A percentile compares a stretch with the other conserved stretches of the same genome.
phyloP scores from a whole-genome alignment of 2,888 invertebrate species.

The Euphydryas editha region DNA sequence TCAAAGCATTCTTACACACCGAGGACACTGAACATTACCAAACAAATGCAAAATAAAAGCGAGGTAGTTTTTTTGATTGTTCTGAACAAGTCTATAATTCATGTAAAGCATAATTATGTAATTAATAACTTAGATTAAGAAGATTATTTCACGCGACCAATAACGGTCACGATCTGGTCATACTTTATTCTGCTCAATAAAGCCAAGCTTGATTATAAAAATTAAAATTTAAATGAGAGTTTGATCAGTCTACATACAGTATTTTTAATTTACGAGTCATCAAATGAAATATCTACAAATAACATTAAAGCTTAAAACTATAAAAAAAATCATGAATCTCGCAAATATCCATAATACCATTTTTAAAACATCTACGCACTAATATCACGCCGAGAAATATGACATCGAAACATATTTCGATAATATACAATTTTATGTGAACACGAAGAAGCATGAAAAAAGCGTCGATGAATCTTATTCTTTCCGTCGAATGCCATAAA shows the following conservation, averaged over 20 bases:
- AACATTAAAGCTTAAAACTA: conserved; percentile 70
- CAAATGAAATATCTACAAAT: conserved; percentile 49
- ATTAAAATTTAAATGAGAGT: conserved; percentile 44
- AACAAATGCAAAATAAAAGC: conserved; percentile 56
- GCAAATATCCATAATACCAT: conserved; percentile 13
- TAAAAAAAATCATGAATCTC: conserved; percentile 48
- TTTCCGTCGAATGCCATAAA: not conserved
- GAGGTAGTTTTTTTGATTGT: conserved; percentile 25
- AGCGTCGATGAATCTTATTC: not conserved
- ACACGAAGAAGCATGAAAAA: conserved; percentile 11
- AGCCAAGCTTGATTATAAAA: conserved; percentile 40
- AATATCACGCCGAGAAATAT: conserved; percentile 73
- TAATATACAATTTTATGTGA: conserved; percentile 6
- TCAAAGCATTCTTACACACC: not conserved
- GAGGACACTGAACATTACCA: conserved; percentile 3
- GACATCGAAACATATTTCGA: not conserved
- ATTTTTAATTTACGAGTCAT: conserved; percentile 28
- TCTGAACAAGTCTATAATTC: not conserved
- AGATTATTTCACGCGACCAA: not conserved
- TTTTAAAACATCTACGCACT: conserved; percentile 64
- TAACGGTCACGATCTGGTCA: not conserved
- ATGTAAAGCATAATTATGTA: not conserved
- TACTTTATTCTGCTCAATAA: conserved; percentile 51
- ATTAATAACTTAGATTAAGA: not conserved
- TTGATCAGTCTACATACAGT: conserved; percentile 40